Evolutionary conservation across 2,113 vertebrate species (phyloP), one percentile per base, ranked within the genome.

Genomic region (Collichthys lucidus): DNA sequence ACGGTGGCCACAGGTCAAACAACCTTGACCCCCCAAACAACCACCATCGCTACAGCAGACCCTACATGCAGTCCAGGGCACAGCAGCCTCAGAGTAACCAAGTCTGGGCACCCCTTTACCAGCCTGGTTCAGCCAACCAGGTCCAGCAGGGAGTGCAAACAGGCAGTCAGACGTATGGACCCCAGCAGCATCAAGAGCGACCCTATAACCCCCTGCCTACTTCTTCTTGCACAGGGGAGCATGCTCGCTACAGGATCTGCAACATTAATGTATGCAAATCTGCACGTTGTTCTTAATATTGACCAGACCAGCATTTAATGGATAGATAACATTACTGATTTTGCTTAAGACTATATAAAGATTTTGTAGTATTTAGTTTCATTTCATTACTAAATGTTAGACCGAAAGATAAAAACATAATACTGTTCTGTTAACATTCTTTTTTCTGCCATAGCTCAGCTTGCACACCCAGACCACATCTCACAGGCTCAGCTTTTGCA

Each of bases 171-270:
- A 65, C 82, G 1, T 70, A 11, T 31, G 11, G 86, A 68, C 0
- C 65, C 73, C 47, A 79, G 60, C 76, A 89, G 47, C 81, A 77
- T 0, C 72, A 85, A 0, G 89, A 65, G 7, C 90, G 89, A 72
- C 74, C 90, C 0, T 92, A 93, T 7, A 91, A 86, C 8, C 89
- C 88, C 0, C 50, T 95, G 12, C 89, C 95, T 0, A 49, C 93
- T 5, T 94, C 96, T 0, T 93, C 90, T 3, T 96, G 95, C 70
- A 12, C 50, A 0, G 94, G 94, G 55, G 86, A 86, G 17, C 94
- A 95, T 68, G 94, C 92, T 79, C 97, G 94, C 15, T 94, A 97
- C 92, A 96, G 94, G 86, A 94, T 98, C 74, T 99, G 98, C 92
- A 97, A 96, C 88, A 95, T 90, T 8, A 92, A 96, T 0, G 98